Percentiles rank a stretch among this genome's conserved stretches.
phyloP scores from a whole-genome alignment of 2,113 vertebrate species.

The Penelope pileata region DNA sequence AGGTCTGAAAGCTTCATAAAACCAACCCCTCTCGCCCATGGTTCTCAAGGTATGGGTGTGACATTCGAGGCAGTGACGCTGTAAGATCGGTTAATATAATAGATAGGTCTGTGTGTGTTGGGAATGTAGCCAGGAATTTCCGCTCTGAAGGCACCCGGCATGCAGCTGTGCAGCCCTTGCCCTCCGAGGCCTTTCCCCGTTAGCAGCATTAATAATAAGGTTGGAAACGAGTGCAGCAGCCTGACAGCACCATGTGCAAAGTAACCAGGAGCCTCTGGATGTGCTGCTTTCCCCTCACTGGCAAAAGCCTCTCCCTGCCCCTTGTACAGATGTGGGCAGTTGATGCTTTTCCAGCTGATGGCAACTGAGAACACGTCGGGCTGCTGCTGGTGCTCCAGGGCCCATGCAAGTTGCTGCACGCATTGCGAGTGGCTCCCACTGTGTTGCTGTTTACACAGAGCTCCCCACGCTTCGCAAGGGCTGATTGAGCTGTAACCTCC shows the following conservation, averaged over 20 bases:
- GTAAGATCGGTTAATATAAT: background rate
- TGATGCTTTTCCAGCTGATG: background rate
- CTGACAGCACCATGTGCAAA: background rate
- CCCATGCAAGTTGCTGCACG: background rate
- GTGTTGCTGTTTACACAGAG: background rate
- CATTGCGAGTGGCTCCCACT: background rate
- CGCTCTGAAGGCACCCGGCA: background rate
- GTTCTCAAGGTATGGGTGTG: background rate
- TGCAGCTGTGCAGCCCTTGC: background rate
- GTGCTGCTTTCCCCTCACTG: background rate
- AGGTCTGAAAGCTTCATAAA: background rate
- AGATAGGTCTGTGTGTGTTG: background rate
- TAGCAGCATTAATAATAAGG: background rate
- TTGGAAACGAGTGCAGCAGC: background rate
- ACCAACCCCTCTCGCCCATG: background rate
- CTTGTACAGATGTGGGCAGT: background rate
- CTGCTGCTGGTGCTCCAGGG: background rate
- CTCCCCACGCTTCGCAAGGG: background rate
- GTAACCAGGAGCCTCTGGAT: background rate
- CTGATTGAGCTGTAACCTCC: background rate
- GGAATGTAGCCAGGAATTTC: background rate
- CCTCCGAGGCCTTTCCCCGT: background rate
- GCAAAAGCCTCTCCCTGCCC: background rate
- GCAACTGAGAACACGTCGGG: background rate
- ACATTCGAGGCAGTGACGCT: background rate